Evolutionary conservation across 2,888 invertebrate species (phyloP).

Genomic region (Drosophila formosana): DNA sequence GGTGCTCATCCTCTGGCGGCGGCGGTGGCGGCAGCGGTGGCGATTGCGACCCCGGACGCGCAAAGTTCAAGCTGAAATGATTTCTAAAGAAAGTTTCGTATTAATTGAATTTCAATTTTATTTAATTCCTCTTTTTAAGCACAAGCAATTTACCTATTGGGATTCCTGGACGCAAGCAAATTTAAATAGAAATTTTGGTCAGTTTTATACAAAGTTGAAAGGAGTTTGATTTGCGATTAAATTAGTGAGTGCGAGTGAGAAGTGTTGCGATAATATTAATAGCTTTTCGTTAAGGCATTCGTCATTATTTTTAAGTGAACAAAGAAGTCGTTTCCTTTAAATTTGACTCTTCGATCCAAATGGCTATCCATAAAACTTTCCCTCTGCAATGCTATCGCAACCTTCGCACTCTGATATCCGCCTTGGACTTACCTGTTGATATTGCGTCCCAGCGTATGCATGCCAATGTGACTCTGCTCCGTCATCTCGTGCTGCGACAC

Average conservation of each 20-base stretch:
- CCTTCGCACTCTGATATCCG: no score
- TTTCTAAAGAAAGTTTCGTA: conserved; percentile 58
- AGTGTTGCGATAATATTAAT: no score
- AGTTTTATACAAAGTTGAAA: conserved; percentile 40
- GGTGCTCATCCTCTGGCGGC: conserved; percentile 92
- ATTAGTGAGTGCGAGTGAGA: no score
- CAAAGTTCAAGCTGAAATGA: conserved; percentile 84
- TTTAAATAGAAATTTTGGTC: conserved; percentile 43
- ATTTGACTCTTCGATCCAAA: no score
- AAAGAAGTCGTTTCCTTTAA: no score
- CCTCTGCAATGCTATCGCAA: no score
- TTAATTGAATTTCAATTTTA: background rate
- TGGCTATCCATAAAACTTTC: no score
- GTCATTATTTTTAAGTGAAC: no score
- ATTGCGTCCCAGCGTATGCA: conserved; percentile 86
- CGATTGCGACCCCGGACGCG: conserved; percentile 88
- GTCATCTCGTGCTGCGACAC: conserved; percentile 87
- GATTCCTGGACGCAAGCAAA: conserved; percentile 71
- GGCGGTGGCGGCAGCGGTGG: conserved; percentile 96
- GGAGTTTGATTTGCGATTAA: background rate
- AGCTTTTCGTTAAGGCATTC: no score
- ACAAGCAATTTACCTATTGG: conserved; percentile 81
- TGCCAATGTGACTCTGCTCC: conserved; percentile 86
- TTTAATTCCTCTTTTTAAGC: background rate
- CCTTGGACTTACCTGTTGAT: conserved; percentile 81